These are phyloP conservation scores for Sycophaga agraensis DNA, from an alignment of 1,140 invertebrate species.

Conservation along the genomic window DNA sequence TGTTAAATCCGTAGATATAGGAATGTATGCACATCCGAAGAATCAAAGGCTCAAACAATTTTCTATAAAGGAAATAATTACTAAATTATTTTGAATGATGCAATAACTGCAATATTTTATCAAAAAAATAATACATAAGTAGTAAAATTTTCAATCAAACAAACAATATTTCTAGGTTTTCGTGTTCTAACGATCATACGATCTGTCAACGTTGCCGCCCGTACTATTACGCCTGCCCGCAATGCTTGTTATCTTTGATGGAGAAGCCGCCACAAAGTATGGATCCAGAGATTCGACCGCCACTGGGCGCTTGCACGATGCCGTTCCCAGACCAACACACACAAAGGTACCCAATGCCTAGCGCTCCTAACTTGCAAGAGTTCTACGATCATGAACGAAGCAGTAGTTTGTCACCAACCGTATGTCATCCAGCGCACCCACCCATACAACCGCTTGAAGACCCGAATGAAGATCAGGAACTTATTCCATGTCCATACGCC, in stretches of 20 bases:
- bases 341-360: too few relatives aligned
- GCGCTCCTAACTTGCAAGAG: not conserved
- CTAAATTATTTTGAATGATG: too few relatives aligned
- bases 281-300: conserved; percentile 14
- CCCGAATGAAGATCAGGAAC: conserved; percentile 30
- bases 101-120: not conserved
- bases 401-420: too few relatives aligned
- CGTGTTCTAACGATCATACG: conserved; percentile 40
- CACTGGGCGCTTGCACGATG: conserved; percentile 32
- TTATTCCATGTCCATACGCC: conserved; percentile 39
- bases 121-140: too few relatives aligned
- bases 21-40: too few relatives aligned
- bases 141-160: not conserved
- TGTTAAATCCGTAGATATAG: too few relatives aligned
- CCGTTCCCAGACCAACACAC: conserved; percentile 16
- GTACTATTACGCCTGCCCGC: conserved; percentile 45
- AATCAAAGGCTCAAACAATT: too few relatives aligned
- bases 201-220: conserved; percentile 48
- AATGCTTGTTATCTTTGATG: conserved; percentile 33
- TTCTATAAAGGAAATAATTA: too few relatives aligned
- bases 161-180: too few relatives aligned
- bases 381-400: conserved; percentile 10
- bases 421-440: conserved; percentile 15
- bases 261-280: conserved; percentile 9
- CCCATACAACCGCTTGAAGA: conserved; percentile 26